These are phyloP conservation scores for Macrobrachium nipponense DNA, from an alignment of 1,140 invertebrate species.

Conservation along the genomic window DNA sequence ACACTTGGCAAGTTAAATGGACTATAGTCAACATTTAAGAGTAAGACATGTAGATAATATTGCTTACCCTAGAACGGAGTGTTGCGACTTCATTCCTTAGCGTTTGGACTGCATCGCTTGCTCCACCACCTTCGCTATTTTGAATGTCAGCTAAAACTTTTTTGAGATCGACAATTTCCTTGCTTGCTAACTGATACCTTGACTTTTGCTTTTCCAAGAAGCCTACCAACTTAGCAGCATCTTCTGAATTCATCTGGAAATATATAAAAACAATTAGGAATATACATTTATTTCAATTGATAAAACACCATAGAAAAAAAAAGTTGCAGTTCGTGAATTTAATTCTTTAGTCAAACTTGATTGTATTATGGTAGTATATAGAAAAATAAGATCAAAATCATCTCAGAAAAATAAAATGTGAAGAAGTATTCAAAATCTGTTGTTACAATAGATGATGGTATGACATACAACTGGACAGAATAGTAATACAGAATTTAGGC, in stretches of 20 bases:
- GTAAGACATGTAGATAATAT: background rate
- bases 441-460: too few relatives aligned
- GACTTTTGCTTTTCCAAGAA: conserved; percentile 75
- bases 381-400: too few relatives aligned
- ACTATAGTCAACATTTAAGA: too few relatives aligned
- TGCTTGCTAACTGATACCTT: conserved; percentile 79
- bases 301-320: background rate
- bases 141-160: conserved; percentile 76
- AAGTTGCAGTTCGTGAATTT: background rate
- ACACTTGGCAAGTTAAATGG: too few relatives aligned
- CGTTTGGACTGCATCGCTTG: conserved; percentile 74
- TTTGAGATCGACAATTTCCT: conserved; percentile 79
- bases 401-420: too few relatives aligned
- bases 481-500: too few relatives aligned
- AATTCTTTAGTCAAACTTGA: too few relatives aligned
- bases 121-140: conserved; percentile 45
- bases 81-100: conserved; percentile 69
- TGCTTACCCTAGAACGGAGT: conserved; percentile 44
- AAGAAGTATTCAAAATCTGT: too few relatives aligned
- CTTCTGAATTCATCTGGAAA: conserved; percentile 47
- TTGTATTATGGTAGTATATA: too few relatives aligned
- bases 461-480: too few relatives aligned
- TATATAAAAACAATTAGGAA: background rate
- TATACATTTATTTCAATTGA: background rate
- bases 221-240: conserved; percentile 41